Evolutionary conservation across 1,140 invertebrate genomes (phyloP).

Genomic region (Drosophila paulistorum): DNA sequence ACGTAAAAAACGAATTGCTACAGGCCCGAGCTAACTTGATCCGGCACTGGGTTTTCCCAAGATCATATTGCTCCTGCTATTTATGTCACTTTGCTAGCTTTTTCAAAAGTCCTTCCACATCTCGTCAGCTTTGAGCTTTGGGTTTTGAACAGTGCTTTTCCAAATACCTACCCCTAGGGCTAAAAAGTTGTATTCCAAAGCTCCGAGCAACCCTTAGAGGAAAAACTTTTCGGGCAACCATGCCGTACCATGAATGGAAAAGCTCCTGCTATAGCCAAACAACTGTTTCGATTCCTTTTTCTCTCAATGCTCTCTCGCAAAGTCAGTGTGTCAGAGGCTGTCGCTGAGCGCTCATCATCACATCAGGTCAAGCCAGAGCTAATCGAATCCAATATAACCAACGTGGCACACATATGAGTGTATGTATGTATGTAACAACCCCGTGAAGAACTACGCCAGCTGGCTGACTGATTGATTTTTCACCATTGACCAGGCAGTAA

Average conservation of each 20-base stretch:
- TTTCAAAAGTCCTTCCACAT: no score
- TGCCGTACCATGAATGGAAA: conserved; percentile 3
- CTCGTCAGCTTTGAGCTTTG: no score
- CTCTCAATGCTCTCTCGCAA: background rate
- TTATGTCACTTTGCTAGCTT: no score
- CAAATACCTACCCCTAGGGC: no score
- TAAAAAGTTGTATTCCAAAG: no score
- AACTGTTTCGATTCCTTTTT: conserved; percentile 2
- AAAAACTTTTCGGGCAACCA: background rate
- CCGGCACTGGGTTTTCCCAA: no score
- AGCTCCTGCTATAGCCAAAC: background rate
- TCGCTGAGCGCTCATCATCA: conserved; percentile 43
- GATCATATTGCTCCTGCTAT: no score
- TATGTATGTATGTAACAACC: conserved; percentile 17
- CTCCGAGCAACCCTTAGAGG: no score
- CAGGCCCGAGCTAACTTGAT: no score
- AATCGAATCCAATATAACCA: conserved; percentile 15
- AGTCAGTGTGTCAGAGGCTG: conserved; percentile 59
- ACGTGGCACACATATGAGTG: conserved; percentile 15
- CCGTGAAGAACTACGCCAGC: conserved; percentile 49
- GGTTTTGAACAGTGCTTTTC: no score
- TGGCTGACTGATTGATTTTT: conserved; percentile 74
- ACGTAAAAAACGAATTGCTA: no score
- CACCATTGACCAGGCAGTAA: conserved; percentile 17
- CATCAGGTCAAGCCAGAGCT: conserved; percentile 12